Conservation (phyloP, 2,888 invertebrate species). For the Epsilonema sp. region DNA sequence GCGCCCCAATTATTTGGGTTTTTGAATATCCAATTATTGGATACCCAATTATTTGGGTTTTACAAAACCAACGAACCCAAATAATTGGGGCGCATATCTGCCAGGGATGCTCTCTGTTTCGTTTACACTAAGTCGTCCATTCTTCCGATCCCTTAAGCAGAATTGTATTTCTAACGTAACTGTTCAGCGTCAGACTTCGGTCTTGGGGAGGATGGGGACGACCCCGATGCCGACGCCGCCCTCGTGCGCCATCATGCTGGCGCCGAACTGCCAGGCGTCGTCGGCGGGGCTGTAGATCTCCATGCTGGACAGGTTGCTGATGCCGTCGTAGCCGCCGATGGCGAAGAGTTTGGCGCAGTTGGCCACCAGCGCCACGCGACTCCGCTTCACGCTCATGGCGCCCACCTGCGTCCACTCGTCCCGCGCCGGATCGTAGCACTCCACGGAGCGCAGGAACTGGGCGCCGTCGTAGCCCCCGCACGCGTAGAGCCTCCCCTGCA, state of each 20-base stretch:
- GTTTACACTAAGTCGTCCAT: too few relatives aligned
- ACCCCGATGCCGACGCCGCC: constrained; percentile 75
- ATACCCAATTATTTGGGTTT: too few relatives aligned
- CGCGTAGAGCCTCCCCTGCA: constrained; percentile 37
- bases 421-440: constrained; percentile 31
- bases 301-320: constrained; percentile 56
- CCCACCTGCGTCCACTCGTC: constrained; percentile 50
- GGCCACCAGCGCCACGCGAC: constrained; percentile 57
- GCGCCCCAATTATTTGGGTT: too few relatives aligned
- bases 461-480: constrained; percentile 51
- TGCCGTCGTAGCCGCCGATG: constrained; percentile 37
- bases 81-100: too few relatives aligned
- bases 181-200: too few relatives aligned
- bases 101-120: too few relatives aligned
- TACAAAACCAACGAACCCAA: too few relatives aligned
- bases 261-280: constrained; percentile 37
- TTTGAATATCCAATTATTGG: too few relatives aligned
- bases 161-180: too few relatives aligned
- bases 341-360: constrained; percentile 42
- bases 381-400: constrained; percentile 59
- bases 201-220: constrained; percentile 36
- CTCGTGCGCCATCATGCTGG: constrained; percentile 63
- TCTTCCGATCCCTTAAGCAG: too few relatives aligned
- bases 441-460: constrained; percentile 57
- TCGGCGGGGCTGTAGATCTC: constrained; percentile 54